Conservation (phyloP, 2,113 vertebrate genomes). For the Channa maculata region DNA sequence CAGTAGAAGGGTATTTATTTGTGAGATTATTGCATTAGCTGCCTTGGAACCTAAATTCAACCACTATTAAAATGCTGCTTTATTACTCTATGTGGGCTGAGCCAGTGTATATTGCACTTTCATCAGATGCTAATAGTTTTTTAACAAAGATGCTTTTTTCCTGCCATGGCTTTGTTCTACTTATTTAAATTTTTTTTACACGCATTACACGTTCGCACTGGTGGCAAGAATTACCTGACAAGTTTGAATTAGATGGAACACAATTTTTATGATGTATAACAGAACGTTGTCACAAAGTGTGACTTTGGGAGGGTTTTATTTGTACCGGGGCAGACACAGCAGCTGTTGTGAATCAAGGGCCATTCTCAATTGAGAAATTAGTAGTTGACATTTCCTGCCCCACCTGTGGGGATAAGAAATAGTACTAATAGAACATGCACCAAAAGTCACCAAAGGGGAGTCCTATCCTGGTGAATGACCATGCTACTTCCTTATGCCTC, state of each 20-base stretch:
- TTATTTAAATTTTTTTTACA: neutral
- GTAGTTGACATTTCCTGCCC: neutral
- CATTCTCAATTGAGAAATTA: conserved; percentile 2
- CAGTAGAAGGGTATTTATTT: neutral
- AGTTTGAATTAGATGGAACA: conserved; percentile 22
- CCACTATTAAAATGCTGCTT: conserved; percentile 8
- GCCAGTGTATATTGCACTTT: conserved; percentile 1
- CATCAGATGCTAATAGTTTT: conserved; percentile 19
- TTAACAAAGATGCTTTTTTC: neutral
- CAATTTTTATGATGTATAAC: conserved; percentile 21
- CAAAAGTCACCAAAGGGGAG: neutral
- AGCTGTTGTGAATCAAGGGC: neutral
- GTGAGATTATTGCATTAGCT: neutral
- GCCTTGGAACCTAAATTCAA: neutral
- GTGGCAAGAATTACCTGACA: neutral
- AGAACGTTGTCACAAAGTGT: conserved; percentile 12
- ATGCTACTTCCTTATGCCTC: conserved; percentile 14
- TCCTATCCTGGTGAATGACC: conserved; percentile 2
- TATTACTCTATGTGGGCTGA: conserved; percentile 3
- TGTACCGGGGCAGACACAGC: neutral
- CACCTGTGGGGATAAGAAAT: neutral
- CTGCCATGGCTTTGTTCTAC: conserved; percentile 5
- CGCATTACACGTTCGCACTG: neutral
- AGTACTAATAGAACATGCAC: neutral
- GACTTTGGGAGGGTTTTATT: neutral